Evolutionary conservation across 2,113 vertebrate species (phyloP).

Genomic region (Eolophus roseicapilla): DNA sequence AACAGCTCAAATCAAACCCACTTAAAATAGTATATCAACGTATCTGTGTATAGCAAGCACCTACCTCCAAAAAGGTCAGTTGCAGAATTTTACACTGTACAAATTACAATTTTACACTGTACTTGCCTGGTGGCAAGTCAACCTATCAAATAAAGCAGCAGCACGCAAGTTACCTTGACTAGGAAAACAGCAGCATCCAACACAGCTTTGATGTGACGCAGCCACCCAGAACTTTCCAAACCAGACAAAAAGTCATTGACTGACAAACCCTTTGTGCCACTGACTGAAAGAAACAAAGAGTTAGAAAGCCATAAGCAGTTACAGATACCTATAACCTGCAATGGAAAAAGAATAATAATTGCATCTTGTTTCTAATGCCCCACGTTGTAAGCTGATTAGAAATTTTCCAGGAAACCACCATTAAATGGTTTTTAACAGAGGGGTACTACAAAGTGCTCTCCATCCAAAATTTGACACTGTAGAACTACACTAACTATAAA

Average conservation of each 20-base stretch:
- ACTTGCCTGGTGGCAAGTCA: not conserved
- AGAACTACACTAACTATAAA: not conserved
- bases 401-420: not conserved
- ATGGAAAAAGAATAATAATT: not conserved
- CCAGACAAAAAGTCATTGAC: slow-evolving; percentile 91
- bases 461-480: not conserved
- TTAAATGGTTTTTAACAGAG: not conserved
- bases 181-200: slow-evolving; percentile 92
- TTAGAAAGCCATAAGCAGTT: not conserved
- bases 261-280: slow-evolving; percentile 84
- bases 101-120: not conserved
- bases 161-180: slow-evolving; percentile 79
- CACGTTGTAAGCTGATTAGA: not conserved
- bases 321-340: not conserved
- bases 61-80: not conserved
- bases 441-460: not conserved
- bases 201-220: slow-evolving; percentile 93
- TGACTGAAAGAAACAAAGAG: slow-evolving; percentile 76
- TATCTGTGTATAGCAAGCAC: not conserved
- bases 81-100: not conserved
- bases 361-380: not conserved
- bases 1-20: not conserved
- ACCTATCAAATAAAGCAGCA: not conserved
- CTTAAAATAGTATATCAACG: not conserved
- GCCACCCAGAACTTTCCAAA: slow-evolving; percentile 91